These are phyloP conservation scores for Mesocentrotus franciscanus DNA, from an alignment of 53 echinoderm and acorn worm genomes.

Conservation along the genomic window DNA sequence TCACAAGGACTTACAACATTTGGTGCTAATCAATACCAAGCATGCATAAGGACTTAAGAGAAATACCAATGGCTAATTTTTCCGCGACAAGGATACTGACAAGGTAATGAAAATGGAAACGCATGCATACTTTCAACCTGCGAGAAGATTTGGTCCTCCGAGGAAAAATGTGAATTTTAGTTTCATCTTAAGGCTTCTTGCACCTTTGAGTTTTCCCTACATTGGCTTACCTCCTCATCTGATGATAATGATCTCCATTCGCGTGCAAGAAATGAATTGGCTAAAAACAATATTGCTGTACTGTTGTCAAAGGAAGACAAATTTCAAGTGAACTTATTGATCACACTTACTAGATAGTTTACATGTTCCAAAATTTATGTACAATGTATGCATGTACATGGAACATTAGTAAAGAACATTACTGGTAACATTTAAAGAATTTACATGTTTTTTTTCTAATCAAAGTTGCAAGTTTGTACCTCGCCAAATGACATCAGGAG, in stretches of 20 bases:
- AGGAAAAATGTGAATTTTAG: neutral
- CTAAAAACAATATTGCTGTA: constrained; percentile 4
- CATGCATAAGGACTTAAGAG: neutral
- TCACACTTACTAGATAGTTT: neutral
- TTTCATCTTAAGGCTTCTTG: neutral
- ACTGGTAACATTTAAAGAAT: neutral
- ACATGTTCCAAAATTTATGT: neutral
- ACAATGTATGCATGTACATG: neutral
- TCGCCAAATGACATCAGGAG: constrained; percentile 57
- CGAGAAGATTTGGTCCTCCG: neutral
- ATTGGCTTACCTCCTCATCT: neutral
- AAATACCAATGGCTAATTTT: neutral
- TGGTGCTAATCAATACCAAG: neutral
- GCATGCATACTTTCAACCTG: neutral
- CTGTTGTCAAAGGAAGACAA: neutral
- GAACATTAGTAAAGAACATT: neutral
- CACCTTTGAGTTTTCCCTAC: neutral
- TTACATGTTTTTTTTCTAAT: neutral
- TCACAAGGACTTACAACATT: neutral
- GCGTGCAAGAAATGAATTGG: neutral
- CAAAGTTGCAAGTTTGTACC: constrained; percentile 14
- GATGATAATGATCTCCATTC: neutral
- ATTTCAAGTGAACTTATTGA: neutral
- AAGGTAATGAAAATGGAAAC: neutral
- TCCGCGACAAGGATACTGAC: neutral